Evolutionary conservation across 2,797 vertebrate genomes (phyloP), one percentile per base, ranked within the genome.

Genomic region (Falco berigora): DNA sequence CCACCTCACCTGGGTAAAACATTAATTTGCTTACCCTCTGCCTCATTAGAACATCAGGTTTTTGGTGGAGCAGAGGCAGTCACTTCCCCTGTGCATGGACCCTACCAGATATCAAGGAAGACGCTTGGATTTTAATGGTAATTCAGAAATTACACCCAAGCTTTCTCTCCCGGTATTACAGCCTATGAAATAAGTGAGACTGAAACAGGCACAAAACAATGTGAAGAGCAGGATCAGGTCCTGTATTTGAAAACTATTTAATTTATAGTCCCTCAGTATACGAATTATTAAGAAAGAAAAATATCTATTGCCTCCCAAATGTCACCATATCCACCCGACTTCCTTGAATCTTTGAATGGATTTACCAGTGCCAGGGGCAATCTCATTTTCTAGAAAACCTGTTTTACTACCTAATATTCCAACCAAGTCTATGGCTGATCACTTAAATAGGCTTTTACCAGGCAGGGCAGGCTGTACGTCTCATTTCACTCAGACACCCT

Each of bases 401-500:
- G 66, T 94, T 92, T 93, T 92, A 66, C 83, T 81, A 94, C 92
- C 93, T 97, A 95, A 97, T 96, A 96, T 97, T 94, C 96, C 90
- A 92, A 56, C 78, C 75, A 44, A 94, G 94, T 86, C 96, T 94
- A 22, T 12, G 91, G 97, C 76, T 93, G 96, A 97, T 97, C 90
- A 52, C 74, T 86, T 86, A 94, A 94, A 95, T 20, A 81, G 88
- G 72, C n/a, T 88, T 95, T 96, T 92, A 55, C 40, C 85, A 95
- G 87, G 94, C 95, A 91, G 88, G 61, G 49, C 87, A 49, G 93
- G 86, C 95, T 89, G 90, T 47, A 95, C 62, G 47, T 93, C 97
- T 97, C 97, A 96, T 97, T 97, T 97, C 95, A 88, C 96, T 59
- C 78, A 78, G 89, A 93, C 96, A 78, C 96, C 98, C 97, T 28